Conservation (phyloP, 2,113 vertebrate genomes). For the Carassius carassius region DNA sequence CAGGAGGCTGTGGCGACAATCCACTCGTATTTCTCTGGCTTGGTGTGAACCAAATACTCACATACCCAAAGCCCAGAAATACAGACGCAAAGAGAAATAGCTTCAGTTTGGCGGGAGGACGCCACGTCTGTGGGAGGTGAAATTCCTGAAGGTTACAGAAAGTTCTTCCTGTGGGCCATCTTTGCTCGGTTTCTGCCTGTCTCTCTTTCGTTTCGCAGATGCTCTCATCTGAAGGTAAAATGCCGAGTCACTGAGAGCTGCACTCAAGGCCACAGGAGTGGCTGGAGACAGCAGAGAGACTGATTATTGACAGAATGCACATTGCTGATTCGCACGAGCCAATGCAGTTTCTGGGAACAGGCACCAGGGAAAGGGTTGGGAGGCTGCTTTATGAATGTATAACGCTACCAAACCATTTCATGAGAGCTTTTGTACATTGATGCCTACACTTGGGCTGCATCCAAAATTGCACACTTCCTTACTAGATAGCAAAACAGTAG, state of each 20-base stretch:
- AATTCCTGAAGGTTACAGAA: constrained; percentile 37
- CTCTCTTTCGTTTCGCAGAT: constrained; percentile 38
- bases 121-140: constrained; percentile 30
- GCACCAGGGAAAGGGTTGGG: constrained; percentile 16
- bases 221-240: constrained; percentile 44
- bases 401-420: constrained; percentile 9
- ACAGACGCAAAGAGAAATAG: neutral
- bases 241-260: constrained; percentile 51
- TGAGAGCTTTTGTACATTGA: neutral
- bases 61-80: constrained; percentile 25
- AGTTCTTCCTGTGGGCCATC: constrained; percentile 34
- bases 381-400: neutral
- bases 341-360: constrained; percentile 38
- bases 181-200: constrained; percentile 33
- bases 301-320: constrained; percentile 46
- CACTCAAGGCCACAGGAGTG: constrained; percentile 34
- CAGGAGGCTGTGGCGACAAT: constrained; percentile 22
- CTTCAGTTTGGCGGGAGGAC: neutral
- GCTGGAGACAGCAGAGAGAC: constrained; percentile 36
- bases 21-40: constrained; percentile 30
- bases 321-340: constrained; percentile 34
- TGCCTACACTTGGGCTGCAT: neutral
- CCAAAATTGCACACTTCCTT: neutral
- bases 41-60: constrained; percentile 25
- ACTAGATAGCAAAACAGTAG: neutral